phyloP scores from a whole-genome alignment of 2,113 vertebrate genomes.

The Brienomyrus longianalis region DNA sequence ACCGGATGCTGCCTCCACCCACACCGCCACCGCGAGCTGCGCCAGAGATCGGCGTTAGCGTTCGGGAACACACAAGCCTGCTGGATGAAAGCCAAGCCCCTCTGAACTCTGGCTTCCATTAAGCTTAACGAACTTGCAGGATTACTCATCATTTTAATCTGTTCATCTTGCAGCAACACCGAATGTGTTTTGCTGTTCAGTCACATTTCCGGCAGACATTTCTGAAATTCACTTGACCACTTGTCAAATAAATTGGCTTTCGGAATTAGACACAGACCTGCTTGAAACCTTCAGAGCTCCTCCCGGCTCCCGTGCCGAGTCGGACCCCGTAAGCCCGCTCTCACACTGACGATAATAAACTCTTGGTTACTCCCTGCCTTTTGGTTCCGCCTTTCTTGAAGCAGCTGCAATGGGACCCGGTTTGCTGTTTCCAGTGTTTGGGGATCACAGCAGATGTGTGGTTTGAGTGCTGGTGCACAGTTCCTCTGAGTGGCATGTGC shows the following conservation, averaged over 20 bases:
- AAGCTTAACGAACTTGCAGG: neutral
- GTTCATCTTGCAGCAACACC: neutral
- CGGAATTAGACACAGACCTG: neutral
- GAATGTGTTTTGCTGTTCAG: neutral
- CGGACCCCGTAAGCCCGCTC: neutral
- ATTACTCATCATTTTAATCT: neutral
- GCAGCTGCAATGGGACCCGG: neutral
- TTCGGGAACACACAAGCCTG: neutral
- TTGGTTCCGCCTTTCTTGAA: neutral
- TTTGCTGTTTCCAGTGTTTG: neutral
- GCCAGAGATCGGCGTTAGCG: neutral
- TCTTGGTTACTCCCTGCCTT: neutral
- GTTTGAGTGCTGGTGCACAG: neutral
- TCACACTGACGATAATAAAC: neutral
- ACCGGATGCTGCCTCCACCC: conserved; percentile 29
- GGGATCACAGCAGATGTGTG: neutral
- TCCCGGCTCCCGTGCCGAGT: neutral
- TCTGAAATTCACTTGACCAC: neutral
- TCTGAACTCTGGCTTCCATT: neutral
- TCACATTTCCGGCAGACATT: neutral
- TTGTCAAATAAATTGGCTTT: neutral
- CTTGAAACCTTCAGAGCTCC: neutral
- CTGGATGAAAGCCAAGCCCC: conserved; percentile 1
- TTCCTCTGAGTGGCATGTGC: neutral
- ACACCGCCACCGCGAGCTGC: neutral